Conservation (phyloP, 1,140 invertebrate genomes). For the Ceratosolen solmsi region DNA sequence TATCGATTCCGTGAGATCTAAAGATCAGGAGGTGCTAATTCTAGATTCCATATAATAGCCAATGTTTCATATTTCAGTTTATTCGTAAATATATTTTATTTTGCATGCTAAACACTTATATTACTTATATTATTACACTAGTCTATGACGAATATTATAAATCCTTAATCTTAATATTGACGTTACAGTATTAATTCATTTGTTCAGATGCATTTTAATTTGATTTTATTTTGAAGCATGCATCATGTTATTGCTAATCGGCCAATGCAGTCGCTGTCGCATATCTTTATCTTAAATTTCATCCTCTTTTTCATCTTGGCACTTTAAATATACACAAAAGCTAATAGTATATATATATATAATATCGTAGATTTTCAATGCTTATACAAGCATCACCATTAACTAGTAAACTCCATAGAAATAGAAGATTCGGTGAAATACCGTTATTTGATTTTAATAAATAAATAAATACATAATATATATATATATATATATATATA, state of each 20-base stretch:
- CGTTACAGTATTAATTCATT: slow-evolving; percentile 34
- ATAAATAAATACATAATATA: slow-evolving; percentile 43
- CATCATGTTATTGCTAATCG: slow-evolving; percentile 40
- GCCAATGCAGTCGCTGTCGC: not conserved
- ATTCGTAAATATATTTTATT: slow-evolving; percentile 63
- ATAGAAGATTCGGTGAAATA: slow-evolving; percentile 60
- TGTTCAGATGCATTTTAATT: not conserved
- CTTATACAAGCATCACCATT: slow-evolving; percentile 49
- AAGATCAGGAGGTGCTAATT: too few relatives aligned
- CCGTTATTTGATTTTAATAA: slow-evolving; percentile 53
- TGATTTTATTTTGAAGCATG: slow-evolving; percentile 5
- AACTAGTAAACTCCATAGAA: slow-evolving; percentile 50
- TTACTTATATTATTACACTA: slow-evolving; percentile 53
- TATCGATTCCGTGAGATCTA: too few relatives aligned
- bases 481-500: slow-evolving; percentile 57
- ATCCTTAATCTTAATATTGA: slow-evolving; percentile 49
- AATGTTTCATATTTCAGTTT: slow-evolving; percentile 29
- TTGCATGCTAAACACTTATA: slow-evolving; percentile 61
- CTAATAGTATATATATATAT: slow-evolving; percentile 13
- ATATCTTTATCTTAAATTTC: not conserved
- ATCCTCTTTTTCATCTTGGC: slow-evolving; percentile 27
- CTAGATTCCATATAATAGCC: too few relatives aligned
- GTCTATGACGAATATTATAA: slow-evolving; percentile 55
- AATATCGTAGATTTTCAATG: slow-evolving; percentile 32
- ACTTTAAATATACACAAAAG: slow-evolving; percentile 46